Percentiles rank a stretch among this genome's conserved stretches.
These are phyloP conservation scores for Oncorhynchus mykiss DNA, from an alignment of 2,113 vertebrate species.

Conservation along the genomic window DNA sequence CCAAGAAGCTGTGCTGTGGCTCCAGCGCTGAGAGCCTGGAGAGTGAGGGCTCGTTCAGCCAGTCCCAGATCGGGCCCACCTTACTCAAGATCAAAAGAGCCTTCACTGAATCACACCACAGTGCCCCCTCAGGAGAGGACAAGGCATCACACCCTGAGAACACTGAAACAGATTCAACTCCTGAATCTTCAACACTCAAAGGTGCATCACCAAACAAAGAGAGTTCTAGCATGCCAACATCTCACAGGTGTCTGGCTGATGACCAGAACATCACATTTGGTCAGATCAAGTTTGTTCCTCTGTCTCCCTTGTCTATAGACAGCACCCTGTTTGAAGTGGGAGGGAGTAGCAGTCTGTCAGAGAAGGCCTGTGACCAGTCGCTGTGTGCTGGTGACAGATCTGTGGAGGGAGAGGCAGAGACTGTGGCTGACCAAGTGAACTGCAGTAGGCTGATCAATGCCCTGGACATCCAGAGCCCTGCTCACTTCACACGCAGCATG, in stretches of 20 bases:
- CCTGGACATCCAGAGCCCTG: slow-evolving; percentile 71
- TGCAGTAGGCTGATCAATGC: slow-evolving; percentile 67
- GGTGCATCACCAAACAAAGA: neutral
- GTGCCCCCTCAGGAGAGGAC: slow-evolving; percentile 9
- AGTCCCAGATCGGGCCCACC: slow-evolving; percentile 60
- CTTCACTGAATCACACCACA: slow-evolving; percentile 66
- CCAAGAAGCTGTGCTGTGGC: slow-evolving; percentile 57
- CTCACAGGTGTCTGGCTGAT: slow-evolving; percentile 20
- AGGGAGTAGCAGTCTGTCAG: slow-evolving; percentile 18
- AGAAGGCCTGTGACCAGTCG: slow-evolving; percentile 8
- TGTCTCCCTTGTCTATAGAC: slow-evolving; percentile 75
- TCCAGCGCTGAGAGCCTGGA: slow-evolving; percentile 58
- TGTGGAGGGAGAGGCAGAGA: neutral
- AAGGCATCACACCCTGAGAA: slow-evolving; percentile 1
- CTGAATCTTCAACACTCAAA: neutral
- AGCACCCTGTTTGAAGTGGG: slow-evolving; percentile 59
- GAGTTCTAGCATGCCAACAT: neutral
- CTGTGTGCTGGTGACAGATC: slow-evolving; percentile 12
- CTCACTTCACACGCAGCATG: slow-evolving; percentile 49
- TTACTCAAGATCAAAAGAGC: slow-evolving; percentile 74
- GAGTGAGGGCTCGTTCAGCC: slow-evolving; percentile 45
- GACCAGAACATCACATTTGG: slow-evolving; percentile 60
- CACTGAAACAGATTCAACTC: neutral
- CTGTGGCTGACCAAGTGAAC: slow-evolving; percentile 31
- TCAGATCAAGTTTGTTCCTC: slow-evolving; percentile 51